Evolutionary conservation across 2,888 invertebrate species (phyloP).

Genomic region (Hirtodrosophila alboralis): DNA sequence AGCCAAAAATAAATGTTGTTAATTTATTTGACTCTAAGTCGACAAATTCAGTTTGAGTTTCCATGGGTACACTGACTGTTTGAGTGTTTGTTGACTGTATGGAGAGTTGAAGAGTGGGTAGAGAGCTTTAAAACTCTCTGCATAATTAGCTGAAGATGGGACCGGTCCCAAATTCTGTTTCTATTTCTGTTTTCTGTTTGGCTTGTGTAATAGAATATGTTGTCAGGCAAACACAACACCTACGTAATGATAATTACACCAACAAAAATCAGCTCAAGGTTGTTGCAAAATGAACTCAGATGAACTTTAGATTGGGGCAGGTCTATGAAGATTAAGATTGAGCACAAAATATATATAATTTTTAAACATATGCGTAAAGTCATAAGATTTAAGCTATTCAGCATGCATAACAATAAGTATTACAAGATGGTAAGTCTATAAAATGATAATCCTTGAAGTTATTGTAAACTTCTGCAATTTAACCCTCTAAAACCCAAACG

Average conservation of each 20-base stretch:
- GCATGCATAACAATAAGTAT: conserved; percentile 3
- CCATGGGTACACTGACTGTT: conserved; percentile 10
- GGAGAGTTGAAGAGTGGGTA: conserved; percentile 3
- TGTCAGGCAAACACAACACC: conserved; percentile 28
- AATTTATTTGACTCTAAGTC: conserved; percentile 40
- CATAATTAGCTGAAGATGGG: conserved; percentile 64
- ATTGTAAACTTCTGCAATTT: conserved; percentile 1
- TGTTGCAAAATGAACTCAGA: conserved; percentile 42
- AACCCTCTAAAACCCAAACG: too few species aligned
- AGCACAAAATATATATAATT: conserved; percentile 8
- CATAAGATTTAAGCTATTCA: conserved; percentile 8
- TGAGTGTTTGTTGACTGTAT: conserved; percentile 2
- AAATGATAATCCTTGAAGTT: too few species aligned
- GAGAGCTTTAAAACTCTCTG: conserved; percentile 24
- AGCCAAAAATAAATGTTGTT: conserved; percentile 37
- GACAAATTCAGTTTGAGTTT: conserved; percentile 10
- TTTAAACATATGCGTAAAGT: conserved; percentile 40
- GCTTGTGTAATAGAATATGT: conserved; percentile 27
- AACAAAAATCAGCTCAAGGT: conserved; percentile 45
- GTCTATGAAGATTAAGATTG: conserved; percentile 35
- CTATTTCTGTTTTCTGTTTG: conserved; percentile 13
- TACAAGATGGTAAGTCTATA: conserved; percentile 21
- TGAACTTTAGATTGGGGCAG: conserved; percentile 48
- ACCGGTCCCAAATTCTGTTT: conserved; percentile 19
- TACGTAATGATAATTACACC: conserved; percentile 19